phyloP scores from a whole-genome alignment of 2,113 vertebrate species.

The Bombycilla garrulus region DNA sequence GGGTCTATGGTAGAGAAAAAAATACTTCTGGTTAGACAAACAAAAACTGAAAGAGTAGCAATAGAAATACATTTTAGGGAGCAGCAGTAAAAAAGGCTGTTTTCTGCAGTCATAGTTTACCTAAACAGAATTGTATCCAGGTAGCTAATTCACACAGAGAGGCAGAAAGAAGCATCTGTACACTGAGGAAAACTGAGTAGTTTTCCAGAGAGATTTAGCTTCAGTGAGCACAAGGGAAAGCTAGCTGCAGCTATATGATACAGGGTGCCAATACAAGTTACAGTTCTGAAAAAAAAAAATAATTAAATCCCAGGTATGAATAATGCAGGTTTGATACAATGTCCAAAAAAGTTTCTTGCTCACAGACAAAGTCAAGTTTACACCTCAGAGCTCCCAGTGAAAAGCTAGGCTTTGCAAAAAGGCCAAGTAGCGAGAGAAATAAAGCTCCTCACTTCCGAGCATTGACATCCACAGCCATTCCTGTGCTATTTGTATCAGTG shows the following conservation, averaged over 20 bases:
- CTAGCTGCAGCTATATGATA: neutral
- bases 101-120: neutral
- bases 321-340: neutral
- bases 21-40: neutral
- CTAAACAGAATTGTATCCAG: neutral
- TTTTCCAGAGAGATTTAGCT: neutral
- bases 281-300: neutral
- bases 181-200: neutral
- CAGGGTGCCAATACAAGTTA: neutral
- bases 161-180: neutral
- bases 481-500: rapidly evolving
- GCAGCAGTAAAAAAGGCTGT: neutral
- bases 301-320: neutral
- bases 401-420: neutral
- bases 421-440: neutral
- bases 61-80: neutral
- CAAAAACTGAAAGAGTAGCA: neutral
- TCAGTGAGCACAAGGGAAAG: neutral
- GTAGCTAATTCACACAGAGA: neutral
- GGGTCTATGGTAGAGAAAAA: neutral
- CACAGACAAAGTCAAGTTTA: neutral
- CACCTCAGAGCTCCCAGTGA: neutral
- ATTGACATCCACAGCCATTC: neutral
- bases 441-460: neutral
- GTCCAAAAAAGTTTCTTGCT: neutral